Evolutionary conservation across 2,888 invertebrate genomes (phyloP).

Genomic region (Coenonympha arcania): DNA sequence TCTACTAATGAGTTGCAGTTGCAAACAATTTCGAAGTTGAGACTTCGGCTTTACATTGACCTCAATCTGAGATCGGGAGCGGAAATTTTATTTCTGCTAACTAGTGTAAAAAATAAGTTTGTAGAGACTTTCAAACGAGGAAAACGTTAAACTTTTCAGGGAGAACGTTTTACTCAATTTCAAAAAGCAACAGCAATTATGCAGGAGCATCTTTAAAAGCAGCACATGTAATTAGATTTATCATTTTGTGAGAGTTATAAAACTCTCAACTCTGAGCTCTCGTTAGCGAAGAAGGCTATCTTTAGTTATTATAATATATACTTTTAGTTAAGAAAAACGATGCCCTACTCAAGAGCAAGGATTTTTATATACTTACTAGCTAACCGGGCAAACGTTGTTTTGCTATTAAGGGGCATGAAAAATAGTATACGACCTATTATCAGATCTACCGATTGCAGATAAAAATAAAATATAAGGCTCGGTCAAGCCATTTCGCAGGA

Average conservation of each 20-base stretch:
- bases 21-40: slow-evolving; percentile 35
- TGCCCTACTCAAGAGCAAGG: too few relatives aligned
- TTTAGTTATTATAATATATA: background rate
- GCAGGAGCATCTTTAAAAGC: slow-evolving; percentile 5
- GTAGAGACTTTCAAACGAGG: background rate
- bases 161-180: background rate
- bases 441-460: too few relatives aligned
- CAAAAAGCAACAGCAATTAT: slow-evolving; percentile 3
- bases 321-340: too few relatives aligned
- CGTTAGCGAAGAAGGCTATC: background rate
- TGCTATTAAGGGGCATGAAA: too few relatives aligned
- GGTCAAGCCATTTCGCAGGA: too few relatives aligned
- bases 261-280: background rate
- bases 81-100: slow-evolving; percentile 14
- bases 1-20: slow-evolving; percentile 54
- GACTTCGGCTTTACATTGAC: slow-evolving; percentile 24
- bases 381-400: too few relatives aligned
- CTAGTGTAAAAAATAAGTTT: background rate
- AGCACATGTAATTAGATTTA: slow-evolving; percentile 5
- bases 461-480: too few relatives aligned
- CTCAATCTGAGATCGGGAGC: slow-evolving; percentile 21
- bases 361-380: too few relatives aligned
- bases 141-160: background rate
- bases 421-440: too few relatives aligned
- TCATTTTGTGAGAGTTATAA: slow-evolving; percentile 1